Conservation (phyloP, 2,113 vertebrate species). For the Dermatemys mawii region DNA sequence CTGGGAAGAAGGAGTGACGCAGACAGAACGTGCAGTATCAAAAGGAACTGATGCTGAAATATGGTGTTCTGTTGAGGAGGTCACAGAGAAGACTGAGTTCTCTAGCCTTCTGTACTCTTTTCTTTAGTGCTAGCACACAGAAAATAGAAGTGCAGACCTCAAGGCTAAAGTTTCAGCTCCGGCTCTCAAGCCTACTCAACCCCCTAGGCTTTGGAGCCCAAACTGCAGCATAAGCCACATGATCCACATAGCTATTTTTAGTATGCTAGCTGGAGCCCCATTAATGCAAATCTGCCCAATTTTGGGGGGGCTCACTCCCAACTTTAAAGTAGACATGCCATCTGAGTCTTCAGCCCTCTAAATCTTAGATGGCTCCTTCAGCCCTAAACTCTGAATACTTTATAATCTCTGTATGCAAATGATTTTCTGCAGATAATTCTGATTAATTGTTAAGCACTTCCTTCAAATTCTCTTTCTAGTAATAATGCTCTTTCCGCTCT, state of each 20-base stretch:
- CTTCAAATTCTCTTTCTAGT: not conserved
- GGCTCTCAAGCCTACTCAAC: not conserved
- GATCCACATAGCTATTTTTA: too few species aligned
- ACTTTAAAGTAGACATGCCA: too few species aligned
- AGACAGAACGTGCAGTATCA: not conserved
- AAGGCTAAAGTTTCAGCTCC: not conserved
- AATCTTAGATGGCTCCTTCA: too few species aligned
- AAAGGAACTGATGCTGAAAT: not conserved
- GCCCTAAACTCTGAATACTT: too few species aligned
- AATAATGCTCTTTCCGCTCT: not conserved
- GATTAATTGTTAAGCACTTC: not conserved
- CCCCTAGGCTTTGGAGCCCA: not conserved
- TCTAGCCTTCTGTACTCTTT: not conserved
- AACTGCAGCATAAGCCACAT: too few species aligned
- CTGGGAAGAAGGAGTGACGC: not conserved
- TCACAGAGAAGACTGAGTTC: not conserved
- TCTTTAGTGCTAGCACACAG: not conserved
- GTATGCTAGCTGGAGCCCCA: too few species aligned
- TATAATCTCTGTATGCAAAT: not conserved
- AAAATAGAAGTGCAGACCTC: not conserved
- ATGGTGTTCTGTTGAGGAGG: not conserved
- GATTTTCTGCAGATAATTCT: not conserved
- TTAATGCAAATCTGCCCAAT: too few species aligned
- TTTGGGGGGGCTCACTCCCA: too few species aligned
- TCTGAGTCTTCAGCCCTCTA: too few species aligned